phyloP scores from a whole-genome alignment of 2,888 invertebrate species.

The Tenthredo amoena region DNA sequence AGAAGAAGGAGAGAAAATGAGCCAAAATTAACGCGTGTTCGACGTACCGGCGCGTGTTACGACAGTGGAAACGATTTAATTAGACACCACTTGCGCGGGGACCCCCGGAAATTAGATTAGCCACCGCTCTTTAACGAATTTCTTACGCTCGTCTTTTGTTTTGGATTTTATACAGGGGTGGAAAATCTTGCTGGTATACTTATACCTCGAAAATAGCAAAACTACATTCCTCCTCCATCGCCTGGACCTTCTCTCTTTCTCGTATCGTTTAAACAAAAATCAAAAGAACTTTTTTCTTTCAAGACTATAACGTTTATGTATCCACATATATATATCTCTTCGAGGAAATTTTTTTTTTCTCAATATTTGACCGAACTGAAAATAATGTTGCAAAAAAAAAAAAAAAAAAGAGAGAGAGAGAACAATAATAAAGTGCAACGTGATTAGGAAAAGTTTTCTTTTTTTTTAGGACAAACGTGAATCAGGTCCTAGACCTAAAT shows the following conservation, averaged over 20 bases:
- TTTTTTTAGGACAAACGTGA: neutral
- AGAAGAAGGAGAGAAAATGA: constrained; percentile 10
- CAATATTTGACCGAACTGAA: neutral
- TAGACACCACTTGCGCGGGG: constrained; percentile 18
- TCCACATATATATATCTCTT: no score
- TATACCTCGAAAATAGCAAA: neutral
- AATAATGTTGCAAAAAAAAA: neutral
- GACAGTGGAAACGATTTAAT: constrained; percentile 45
- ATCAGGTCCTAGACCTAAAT: neutral
- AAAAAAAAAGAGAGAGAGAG: neutral
- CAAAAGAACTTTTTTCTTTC: neutral
- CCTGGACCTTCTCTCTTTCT: neutral
- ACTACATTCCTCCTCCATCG: neutral
- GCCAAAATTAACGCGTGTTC: constrained; percentile 35
- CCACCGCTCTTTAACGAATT: constrained; percentile 35
- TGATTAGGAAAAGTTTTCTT: neutral
- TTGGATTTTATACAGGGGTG: neutral
- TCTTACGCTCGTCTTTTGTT: constrained; percentile 12
- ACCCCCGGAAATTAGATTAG: constrained; percentile 38
- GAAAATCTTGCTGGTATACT: neutral
- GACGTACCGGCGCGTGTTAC: constrained; percentile 45
- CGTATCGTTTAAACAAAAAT: neutral
- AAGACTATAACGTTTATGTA: no score
- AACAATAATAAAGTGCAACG: neutral
- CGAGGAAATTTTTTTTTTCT: neutral